Percentiles rank a stretch among this genome's conserved stretches.
Evolutionary conservation across 2,888 invertebrate species (phyloP).

Genomic region (Isoperla grammatica): DNA sequence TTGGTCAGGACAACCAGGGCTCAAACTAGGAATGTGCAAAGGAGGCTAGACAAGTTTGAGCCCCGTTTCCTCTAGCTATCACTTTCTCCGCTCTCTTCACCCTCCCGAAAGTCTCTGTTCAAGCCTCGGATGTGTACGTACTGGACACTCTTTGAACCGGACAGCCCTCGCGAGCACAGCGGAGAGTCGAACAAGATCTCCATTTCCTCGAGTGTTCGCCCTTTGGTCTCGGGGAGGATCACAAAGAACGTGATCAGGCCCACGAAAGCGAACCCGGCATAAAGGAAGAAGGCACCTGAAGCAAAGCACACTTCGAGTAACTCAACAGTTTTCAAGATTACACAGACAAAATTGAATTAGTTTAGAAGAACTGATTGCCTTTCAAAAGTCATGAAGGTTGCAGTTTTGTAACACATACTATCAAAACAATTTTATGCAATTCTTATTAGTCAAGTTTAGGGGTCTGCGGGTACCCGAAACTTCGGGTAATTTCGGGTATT

Average conservation of each 20-base stretch:
- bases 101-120: conserved; percentile 41
- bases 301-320: no score
- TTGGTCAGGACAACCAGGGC: no score
- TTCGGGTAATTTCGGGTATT: no score
- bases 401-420: no score
- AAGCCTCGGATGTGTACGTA: conserved; percentile 46
- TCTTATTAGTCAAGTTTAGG: no score
- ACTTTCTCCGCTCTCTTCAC: conserved; percentile 31
- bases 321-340: background rate
- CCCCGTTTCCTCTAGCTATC: conserved; percentile 24
- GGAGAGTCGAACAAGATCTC: conserved; percentile 41
- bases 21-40: no score
- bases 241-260: conserved; percentile 45
- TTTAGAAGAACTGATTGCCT: no score
- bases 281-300: conserved; percentile 50
- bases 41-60: background rate
- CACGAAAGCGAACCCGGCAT: conserved; percentile 44
- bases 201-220: conserved; percentile 47
- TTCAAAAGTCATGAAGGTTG: no score
- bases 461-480: no score
- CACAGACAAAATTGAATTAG: no score
- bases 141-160: conserved; percentile 38
- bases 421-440: no score
- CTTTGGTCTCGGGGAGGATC: conserved; percentile 50
- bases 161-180: conserved; percentile 21